phyloP scores from a whole-genome alignment of 2,888 invertebrate species.

The Alitta virens region DNA sequence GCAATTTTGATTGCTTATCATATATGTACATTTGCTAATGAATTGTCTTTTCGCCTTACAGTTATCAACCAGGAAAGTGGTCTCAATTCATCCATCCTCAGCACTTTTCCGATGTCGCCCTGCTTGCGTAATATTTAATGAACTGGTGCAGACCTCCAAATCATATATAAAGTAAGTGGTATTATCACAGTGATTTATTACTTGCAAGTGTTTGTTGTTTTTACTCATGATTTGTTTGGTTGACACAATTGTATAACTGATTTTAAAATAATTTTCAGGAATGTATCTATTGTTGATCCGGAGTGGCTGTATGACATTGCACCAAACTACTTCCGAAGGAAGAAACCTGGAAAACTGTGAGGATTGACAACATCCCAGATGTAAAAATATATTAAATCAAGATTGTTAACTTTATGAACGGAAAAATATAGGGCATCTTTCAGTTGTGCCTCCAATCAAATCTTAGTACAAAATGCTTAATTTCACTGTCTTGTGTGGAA shows the following conservation, averaged over 20 bases:
- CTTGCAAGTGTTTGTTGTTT: too few species aligned
- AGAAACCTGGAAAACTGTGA: slow-evolving; percentile 22
- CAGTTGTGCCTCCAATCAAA: too few species aligned
- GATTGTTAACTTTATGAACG: too few species aligned
- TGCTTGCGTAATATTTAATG: slow-evolving; percentile 76
- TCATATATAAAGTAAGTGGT: slow-evolving; percentile 68
- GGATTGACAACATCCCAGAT: too few species aligned
- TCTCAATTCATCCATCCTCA: slow-evolving; percentile 82
- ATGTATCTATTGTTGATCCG: slow-evolving; percentile 73
- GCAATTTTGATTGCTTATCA: too few species aligned
- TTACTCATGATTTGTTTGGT: background rate
- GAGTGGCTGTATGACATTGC: slow-evolving; percentile 73
- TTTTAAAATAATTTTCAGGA: slow-evolving; percentile 46
- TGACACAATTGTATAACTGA: background rate
- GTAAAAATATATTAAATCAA: too few species aligned
- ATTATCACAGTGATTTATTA: background rate
- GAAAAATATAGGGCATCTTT: too few species aligned
- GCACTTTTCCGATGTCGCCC: slow-evolving; percentile 72
- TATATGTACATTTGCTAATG: too few species aligned
- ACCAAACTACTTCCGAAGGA: slow-evolving; percentile 54
- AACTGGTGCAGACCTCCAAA: slow-evolving; percentile 81
- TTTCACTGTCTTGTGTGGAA: too few species aligned
- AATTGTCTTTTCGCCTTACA: too few species aligned
- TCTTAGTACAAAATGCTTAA: too few species aligned
- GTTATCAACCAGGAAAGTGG: slow-evolving; percentile 67